Evolutionary conservation across 2,113 vertebrate genomes (phyloP), one percentile per base, ranked within the genome.

Genomic region (Xiphorhynchus elegans): DNA sequence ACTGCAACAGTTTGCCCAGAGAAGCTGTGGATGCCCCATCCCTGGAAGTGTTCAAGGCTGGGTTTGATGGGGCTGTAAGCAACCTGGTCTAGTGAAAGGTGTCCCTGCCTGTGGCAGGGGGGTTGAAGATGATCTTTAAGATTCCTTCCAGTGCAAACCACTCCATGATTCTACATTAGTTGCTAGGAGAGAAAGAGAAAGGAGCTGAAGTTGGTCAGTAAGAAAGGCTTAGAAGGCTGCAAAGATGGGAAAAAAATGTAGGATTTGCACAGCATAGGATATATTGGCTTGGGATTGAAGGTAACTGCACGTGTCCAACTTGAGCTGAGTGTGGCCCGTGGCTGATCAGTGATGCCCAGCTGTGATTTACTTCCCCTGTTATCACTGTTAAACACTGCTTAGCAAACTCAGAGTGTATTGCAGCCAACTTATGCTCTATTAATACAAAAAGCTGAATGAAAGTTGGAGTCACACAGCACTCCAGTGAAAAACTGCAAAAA

Each of bases 291-390:
- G n/a, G 53, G 40, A 11, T 26, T 47, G 68, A 66, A 46, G 4
- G 2, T 74, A 17, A 50, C 20, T 68, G 42, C 4, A 0, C 11
- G 15, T 29, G 31, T 13, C 26, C 79, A 86, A 58, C 14, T 40
- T 23, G 53, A 35, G 35, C 33, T 0, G 3, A 84, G 88, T 19
- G 33, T 39, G 60, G 39, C 68, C 72, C 60, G 64, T 76, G 64
- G 56, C 69, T 64, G 80, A 18, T 6, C 19, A 35, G 37, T 23
- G 40, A 42, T 0, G 0, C 59, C 24, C 18, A 13, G 2, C 73
- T 1, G 5, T 78, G 77, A 86, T 93, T 94, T 84, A 47, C 35
- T 47, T 84, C 25, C 47, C 35, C 47, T 26, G 40, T 88, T 89
- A 84, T 90, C 90, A 89, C 79, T 40, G 16, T 66, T 75, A 49